Evolutionary conservation across 2,888 invertebrate species (phyloP).

Genomic region (Dryomyza anilis): DNA sequence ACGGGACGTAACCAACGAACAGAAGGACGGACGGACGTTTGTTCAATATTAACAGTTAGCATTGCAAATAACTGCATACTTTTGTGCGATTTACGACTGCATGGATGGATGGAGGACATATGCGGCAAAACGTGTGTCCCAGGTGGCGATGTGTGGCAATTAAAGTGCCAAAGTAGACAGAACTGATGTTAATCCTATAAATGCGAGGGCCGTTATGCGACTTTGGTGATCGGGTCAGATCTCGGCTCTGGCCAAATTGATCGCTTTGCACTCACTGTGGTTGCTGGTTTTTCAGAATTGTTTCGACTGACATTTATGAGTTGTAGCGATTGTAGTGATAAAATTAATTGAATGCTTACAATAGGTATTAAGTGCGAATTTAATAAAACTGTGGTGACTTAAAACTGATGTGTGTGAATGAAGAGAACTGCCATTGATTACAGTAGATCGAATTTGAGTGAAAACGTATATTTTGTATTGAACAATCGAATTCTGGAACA

Average conservation of each 20-base stretch:
- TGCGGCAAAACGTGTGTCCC: background rate
- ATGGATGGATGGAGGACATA: background rate
- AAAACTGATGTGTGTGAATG: no score
- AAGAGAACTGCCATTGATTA: no score
- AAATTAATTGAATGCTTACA: slow-evolving; percentile 23
- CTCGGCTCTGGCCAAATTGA: background rate
- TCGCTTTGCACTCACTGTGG: background rate
- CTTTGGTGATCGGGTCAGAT: background rate
- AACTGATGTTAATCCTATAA: background rate
- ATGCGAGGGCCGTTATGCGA: no score
- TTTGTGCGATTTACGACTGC: slow-evolving; percentile 29
- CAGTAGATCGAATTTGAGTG: no score
- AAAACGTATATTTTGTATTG: no score
- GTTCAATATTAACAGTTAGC: slow-evolving; percentile 28
- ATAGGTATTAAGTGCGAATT: slow-evolving; percentile 8
- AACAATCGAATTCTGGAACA: no score
- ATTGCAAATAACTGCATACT: slow-evolving; percentile 32
- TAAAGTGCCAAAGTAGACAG: slow-evolving; percentile 24
- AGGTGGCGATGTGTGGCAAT: slow-evolving; percentile 31
- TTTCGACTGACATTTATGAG: background rate
- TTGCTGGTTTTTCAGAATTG: background rate
- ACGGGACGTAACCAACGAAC: no score
- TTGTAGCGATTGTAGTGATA: slow-evolving; percentile 4
- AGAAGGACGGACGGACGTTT: no score
- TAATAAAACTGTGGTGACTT: slow-evolving; percentile 1